Evolutionary conservation across 2,113 vertebrate species (phyloP).

Genomic region (Gracilinanus agilis): DNA sequence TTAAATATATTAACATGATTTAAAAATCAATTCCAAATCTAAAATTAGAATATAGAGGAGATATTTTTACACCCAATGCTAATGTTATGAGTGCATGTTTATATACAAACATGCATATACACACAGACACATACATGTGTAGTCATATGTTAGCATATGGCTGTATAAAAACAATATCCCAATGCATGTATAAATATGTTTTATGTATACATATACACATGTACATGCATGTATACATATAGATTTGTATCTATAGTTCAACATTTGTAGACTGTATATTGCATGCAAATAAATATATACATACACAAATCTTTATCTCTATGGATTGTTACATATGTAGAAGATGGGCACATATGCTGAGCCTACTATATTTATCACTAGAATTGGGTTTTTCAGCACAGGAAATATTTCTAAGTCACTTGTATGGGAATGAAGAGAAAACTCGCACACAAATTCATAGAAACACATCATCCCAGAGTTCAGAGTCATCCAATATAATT

Average conservation of each 20-base stretch:
- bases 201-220: too few species aligned
- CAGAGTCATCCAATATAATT: background rate
- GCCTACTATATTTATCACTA: background rate
- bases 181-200: background rate
- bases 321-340: too few species aligned
- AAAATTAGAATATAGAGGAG: conserved; percentile 26
- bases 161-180: too few species aligned
- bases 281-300: too few species aligned
- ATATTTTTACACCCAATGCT: background rate
- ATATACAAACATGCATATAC: too few species aligned
- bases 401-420: background rate
- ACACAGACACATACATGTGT: background rate
- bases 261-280: too few species aligned
- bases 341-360: background rate
- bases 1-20: conserved; percentile 25
- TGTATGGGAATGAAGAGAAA: background rate
- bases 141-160: too few species aligned
- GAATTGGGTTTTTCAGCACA: background rate
- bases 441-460: background rate
- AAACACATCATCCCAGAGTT: background rate
- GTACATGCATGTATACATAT: background rate
- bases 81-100: background rate
- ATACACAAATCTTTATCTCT: too few species aligned
- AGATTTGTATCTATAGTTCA: too few species aligned
- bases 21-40: conserved; percentile 14